These are phyloP conservation scores for Oscheius sp. DNA, from an alignment of 2,888 invertebrate species.

Conservation along the genomic window DNA sequence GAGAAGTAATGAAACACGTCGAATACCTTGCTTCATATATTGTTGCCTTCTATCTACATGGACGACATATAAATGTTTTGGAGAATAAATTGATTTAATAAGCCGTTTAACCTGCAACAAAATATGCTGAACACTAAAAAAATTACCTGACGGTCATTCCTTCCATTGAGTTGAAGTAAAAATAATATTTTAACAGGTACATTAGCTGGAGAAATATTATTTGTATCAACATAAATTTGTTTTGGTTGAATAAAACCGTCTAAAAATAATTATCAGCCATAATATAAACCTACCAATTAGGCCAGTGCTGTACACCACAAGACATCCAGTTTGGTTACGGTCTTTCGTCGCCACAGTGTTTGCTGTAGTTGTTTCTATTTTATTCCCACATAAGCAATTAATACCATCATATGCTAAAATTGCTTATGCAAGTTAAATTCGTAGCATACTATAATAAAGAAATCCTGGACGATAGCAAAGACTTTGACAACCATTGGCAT, in stretches of 20 bases:
- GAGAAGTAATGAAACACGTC: not conserved
- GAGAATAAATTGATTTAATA: conserved; percentile 87
- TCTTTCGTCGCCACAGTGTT: conserved; percentile 80
- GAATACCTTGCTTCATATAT: conserved; percentile 58
- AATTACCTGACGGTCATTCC: conserved; percentile 86
- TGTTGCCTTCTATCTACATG: conserved; percentile 83
- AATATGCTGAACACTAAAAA: not conserved
- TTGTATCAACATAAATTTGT: not conserved
- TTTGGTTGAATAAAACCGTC: not conserved
- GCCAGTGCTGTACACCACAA: conserved; percentile 85
- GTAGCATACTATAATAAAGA: conserved; percentile 81
- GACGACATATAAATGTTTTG: conserved; percentile 91
- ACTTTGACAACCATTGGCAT: conserved; percentile 85
- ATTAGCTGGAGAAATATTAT: not conserved
- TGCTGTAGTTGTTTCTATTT: conserved; percentile 72
- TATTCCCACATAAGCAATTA: conserved; percentile 91
- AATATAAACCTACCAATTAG: conserved; percentile 43
- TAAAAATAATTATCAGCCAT: not conserved
- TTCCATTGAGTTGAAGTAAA: conserved; percentile 92
- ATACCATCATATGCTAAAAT: not conserved
- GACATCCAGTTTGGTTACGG: too few relatives aligned
- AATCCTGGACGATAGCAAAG: conserved; percentile 92
- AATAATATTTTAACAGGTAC: conserved; percentile 78
- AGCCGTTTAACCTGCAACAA: conserved; percentile 81
- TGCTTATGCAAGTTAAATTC: not conserved